Conservation (phyloP, 2,888 invertebrate genomes). For the Macaria notata region DNA sequence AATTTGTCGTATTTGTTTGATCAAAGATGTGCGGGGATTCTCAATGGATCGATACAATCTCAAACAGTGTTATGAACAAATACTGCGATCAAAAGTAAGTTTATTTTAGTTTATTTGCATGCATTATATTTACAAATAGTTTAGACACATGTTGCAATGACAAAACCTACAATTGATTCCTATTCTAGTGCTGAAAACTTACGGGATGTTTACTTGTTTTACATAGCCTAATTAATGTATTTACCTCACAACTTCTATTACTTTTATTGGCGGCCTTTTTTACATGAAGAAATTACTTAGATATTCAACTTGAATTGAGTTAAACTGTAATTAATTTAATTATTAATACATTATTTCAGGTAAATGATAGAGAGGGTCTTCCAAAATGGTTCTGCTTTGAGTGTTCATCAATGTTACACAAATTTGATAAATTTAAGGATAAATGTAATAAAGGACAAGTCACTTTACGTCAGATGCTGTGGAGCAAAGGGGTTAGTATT, state of each 20-base stretch:
- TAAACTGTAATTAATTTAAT: too few relatives aligned
- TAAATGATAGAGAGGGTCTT: constrained; percentile 51
- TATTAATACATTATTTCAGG: constrained; percentile 27
- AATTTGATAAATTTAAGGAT: constrained; percentile 68
- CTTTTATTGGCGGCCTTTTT: too few relatives aligned
- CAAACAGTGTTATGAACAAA: constrained; percentile 53
- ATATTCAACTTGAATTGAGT: too few relatives aligned
- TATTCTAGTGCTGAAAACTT: too few relatives aligned
- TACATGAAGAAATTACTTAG: too few relatives aligned
- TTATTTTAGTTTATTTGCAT: neutral
- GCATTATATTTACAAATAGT: neutral
- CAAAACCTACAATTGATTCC: too few relatives aligned
- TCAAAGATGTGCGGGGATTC: constrained; percentile 50
- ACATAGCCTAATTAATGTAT: too few relatives aligned
- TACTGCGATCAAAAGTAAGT: constrained; percentile 54
- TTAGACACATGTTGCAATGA: neutral
- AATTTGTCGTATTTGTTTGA: constrained; percentile 56
- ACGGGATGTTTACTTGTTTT: too few relatives aligned
- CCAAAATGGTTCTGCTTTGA: constrained; percentile 66
- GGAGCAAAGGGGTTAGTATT: constrained; percentile 55
- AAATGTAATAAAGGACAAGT: constrained; percentile 61
- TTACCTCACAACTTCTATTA: too few relatives aligned
- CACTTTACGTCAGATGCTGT: constrained; percentile 48
- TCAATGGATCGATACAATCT: constrained; percentile 46
- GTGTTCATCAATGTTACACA: constrained; percentile 60